Conservation (phyloP, 2,113 vertebrate species). For the Microtus ochrogaster region DNA sequence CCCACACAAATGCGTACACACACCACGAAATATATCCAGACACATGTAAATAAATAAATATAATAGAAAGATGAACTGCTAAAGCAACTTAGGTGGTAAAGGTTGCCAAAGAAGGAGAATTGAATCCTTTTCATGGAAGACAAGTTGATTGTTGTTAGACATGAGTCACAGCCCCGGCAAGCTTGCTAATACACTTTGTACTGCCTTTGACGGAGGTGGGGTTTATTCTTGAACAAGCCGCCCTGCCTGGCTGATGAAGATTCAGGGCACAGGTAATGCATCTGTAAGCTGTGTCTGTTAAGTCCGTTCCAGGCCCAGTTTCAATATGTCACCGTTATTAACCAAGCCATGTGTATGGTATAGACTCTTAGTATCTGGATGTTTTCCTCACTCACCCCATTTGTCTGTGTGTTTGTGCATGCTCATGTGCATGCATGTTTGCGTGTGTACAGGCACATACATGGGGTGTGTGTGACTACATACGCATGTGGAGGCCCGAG, state of each 20-base stretch:
- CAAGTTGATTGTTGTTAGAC: conserved; percentile 35
- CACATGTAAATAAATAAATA: neutral
- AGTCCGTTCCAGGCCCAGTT: neutral
- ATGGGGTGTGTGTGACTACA: neutral
- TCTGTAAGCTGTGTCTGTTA: neutral
- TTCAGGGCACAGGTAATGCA: neutral
- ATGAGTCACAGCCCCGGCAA: conserved; percentile 12
- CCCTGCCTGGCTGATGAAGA: neutral
- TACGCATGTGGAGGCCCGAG: neutral
- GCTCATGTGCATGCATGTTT: neutral
- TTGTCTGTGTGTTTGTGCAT: neutral
- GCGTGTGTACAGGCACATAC: neutral
- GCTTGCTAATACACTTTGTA: conserved; percentile 15
- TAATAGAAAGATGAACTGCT: neutral
- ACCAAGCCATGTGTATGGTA: neutral
- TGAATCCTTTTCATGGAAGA: conserved; percentile 25
- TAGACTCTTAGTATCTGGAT: neutral
- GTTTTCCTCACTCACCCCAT: neutral
- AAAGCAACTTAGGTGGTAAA: conserved; percentile 34
- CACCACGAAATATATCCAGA: neutral
- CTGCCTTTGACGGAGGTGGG: neutral
- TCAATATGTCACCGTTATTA: neutral
- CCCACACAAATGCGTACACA: neutral
- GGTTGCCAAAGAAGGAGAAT: conserved; percentile 19
- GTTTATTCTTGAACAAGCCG: neutral